phyloP scores from a whole-genome alignment of 2,797 vertebrate species.

The Propithecus deckenii region DNA sequence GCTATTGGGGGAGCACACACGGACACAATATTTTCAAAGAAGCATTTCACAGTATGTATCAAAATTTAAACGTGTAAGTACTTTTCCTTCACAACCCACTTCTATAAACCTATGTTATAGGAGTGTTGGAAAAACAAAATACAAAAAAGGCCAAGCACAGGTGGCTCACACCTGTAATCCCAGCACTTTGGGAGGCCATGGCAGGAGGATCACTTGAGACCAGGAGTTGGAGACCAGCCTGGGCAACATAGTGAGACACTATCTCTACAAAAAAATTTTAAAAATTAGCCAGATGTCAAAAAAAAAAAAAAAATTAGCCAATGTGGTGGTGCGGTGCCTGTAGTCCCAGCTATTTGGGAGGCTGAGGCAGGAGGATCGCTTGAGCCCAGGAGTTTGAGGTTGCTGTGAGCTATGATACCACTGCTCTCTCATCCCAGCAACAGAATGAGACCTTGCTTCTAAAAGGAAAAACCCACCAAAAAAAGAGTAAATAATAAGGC shows the following conservation, averaged over 20 bases:
- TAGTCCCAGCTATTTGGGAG: background rate
- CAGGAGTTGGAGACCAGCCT: background rate
- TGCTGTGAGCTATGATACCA: background rate
- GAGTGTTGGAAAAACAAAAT: background rate
- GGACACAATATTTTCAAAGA: too few relatives aligned
- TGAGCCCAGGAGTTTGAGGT: background rate
- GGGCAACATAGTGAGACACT: background rate
- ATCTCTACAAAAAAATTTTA: too few relatives aligned
- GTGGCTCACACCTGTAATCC: too few relatives aligned
- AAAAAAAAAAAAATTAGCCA: background rate
- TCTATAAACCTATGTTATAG: background rate
- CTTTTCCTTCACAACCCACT: background rate
- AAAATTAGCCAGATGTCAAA: too few relatives aligned
- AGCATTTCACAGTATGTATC: too few relatives aligned
- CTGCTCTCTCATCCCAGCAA: background rate
- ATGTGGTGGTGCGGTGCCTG: background rate
- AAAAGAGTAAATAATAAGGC: background rate
- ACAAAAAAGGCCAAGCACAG: too few relatives aligned
- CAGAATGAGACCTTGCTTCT: background rate
- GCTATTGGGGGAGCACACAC: too few relatives aligned
- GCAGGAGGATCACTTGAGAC: background rate
- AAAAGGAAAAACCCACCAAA: too few relatives aligned
- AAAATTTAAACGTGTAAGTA: background rate
- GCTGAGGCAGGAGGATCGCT: background rate
- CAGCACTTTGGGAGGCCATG: background rate